Percentiles rank a stretch among this genome's conserved stretches.
phyloP scores from a whole-genome alignment of 2,113 vertebrate genomes.

The Pseudorhombus dupliciocellatus region DNA sequence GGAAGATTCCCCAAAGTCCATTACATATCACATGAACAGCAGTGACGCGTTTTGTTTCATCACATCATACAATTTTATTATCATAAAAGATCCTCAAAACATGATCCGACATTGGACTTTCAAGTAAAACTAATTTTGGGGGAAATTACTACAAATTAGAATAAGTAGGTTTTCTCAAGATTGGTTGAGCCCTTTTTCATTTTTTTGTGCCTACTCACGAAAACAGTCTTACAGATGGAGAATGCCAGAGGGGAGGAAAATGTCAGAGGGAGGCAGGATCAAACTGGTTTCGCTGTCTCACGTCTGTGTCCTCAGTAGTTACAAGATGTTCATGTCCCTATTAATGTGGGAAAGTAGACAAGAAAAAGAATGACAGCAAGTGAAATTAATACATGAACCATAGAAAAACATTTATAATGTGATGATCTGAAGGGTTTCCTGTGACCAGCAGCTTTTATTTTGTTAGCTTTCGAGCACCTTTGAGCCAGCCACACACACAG shows the following conservation, averaged over 20 bases:
- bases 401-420: constrained; percentile 19
- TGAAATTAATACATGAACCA: neutral
- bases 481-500: constrained; percentile 43
- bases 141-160: neutral
- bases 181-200: constrained; percentile 47
- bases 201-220: neutral
- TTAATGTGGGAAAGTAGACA: neutral
- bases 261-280: neutral
- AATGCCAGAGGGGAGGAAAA: constrained; percentile 34
- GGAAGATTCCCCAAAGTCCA: neutral
- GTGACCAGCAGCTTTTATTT: constrained; percentile 75
- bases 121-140: constrained; percentile 46
- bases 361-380: neutral
- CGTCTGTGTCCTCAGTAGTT: neutral
- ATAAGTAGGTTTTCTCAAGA: constrained; percentile 3
- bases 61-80: constrained; percentile 66
- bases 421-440: constrained; percentile 34
- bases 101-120: constrained; percentile 34
- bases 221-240: constrained; percentile 43
- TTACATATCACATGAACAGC: neutral
- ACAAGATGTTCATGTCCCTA: constrained; percentile 1
- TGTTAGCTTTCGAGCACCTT: constrained; percentile 73
- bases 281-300: neutral
- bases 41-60: constrained; percentile 2
- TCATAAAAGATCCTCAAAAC: constrained; percentile 31